phyloP scores from a whole-genome alignment of 2,797 vertebrate species.

The Myotis daubentonii region DNA sequence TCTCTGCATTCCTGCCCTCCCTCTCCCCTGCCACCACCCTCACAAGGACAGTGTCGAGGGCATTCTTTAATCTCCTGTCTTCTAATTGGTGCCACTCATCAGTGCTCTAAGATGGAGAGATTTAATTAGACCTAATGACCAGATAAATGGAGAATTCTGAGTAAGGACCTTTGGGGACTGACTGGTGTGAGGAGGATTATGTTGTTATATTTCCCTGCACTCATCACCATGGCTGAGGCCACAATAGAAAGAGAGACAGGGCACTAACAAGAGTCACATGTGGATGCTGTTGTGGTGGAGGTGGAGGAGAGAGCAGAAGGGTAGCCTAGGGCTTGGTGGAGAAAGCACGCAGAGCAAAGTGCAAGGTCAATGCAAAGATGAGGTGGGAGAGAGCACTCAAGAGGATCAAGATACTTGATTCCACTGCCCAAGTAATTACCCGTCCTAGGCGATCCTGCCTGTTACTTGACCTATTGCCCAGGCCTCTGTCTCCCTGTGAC shows the following conservation, averaged over 20 bases:
- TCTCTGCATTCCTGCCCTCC: background rate
- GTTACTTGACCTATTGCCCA: background rate
- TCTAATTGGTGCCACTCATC: conserved; percentile 82
- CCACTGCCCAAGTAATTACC: background rate
- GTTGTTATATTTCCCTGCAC: conserved; percentile 62
- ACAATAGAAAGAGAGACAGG: background rate
- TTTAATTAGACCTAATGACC: conserved; percentile 85
- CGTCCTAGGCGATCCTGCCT: background rate
- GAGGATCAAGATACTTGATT: too few relatives aligned
- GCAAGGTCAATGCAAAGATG: background rate
- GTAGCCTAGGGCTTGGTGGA: background rate
- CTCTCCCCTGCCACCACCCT: conserved; percentile 38
- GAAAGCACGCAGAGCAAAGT: background rate
- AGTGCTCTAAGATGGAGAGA: conserved; percentile 76
- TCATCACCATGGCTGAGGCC: background rate
- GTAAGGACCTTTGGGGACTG: conserved; percentile 78
- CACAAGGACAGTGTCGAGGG: conserved; percentile 68
- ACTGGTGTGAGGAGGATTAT: conserved; percentile 73
- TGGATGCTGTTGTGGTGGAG: fast-evolving
- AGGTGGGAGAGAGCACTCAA: background rate
- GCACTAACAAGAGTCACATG: background rate
- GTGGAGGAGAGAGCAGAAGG: too few relatives aligned
- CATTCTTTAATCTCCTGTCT: conserved; percentile 78
- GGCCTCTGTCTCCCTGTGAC: background rate
- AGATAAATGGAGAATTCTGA: conserved; percentile 82